Conservation (phyloP, 2,888 invertebrate genomes). For the Trachelus troglodyta region DNA sequence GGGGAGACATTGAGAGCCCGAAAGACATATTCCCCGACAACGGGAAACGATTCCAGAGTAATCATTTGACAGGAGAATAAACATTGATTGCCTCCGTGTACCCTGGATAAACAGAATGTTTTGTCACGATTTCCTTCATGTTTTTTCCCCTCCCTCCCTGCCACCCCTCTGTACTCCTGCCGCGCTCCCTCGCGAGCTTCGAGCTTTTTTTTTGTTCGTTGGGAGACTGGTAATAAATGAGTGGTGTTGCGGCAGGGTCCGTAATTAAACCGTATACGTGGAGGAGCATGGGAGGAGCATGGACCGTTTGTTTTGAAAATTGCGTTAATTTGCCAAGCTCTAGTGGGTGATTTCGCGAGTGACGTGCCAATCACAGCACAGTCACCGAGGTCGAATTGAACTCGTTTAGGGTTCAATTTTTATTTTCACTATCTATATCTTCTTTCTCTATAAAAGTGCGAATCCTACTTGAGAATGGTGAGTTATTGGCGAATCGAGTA, state of each 20-base stretch:
- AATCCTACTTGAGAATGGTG: neutral
- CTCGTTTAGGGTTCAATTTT: neutral
- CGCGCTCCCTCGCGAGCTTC: neutral
- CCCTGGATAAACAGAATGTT: neutral
- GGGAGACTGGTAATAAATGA: slow-evolving; percentile 45
- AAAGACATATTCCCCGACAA: too few species aligned
- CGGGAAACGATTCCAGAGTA: neutral
- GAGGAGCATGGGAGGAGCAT: slow-evolving; percentile 16
- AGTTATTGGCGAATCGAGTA: neutral
- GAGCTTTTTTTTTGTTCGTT: neutral
- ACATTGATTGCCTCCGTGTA: neutral
- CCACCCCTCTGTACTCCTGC: too few species aligned
- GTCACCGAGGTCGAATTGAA: slow-evolving; percentile 39
- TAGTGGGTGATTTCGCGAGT: slow-evolving; percentile 59
- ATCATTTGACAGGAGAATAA: neutral
- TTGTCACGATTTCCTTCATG: slow-evolving; percentile 28
- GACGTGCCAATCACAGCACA: slow-evolving; percentile 61
- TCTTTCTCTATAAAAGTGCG: neutral
- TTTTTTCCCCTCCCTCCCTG: slow-evolving; percentile 24
- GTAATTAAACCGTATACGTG: slow-evolving; percentile 47
- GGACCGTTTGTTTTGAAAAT: slow-evolving; percentile 60
- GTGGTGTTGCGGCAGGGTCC: slow-evolving; percentile 40
- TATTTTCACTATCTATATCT: neutral
- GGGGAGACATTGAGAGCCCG: too few species aligned
- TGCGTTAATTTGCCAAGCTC: slow-evolving; percentile 61